Evolutionary conservation across 2,797 vertebrate species (phyloP).

Genomic region (Lutjanus campechanus): DNA sequence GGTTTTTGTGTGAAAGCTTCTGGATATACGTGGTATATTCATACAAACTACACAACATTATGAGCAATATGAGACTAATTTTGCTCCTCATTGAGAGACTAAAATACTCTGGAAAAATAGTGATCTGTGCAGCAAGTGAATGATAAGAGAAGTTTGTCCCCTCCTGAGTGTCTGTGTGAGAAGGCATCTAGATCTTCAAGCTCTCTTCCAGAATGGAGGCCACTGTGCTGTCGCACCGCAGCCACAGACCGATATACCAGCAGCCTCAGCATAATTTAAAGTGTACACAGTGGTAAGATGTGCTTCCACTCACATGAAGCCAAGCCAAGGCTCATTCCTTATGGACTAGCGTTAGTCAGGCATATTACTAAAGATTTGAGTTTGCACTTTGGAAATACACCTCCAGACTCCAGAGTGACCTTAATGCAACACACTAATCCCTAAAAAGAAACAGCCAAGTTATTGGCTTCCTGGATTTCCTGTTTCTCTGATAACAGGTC

Average conservation of each 20-base stretch:
- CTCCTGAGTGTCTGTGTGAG: slow-evolving; percentile 22
- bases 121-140: slow-evolving; percentile 14
- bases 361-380: slow-evolving; percentile 15
- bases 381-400: slow-evolving; percentile 21
- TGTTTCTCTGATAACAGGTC: background rate
- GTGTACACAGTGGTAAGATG: slow-evolving; percentile 37
- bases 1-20: slow-evolving; percentile 7
- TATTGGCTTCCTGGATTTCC: slow-evolving; percentile 1
- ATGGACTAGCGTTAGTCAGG: slow-evolving; percentile 15
- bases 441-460: slow-evolving; percentile 1
- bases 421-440: slow-evolving; percentile 9
- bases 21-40: background rate
- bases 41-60: slow-evolving; percentile 4
- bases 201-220: slow-evolving; percentile 15
- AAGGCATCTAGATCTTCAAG: slow-evolving; percentile 16
- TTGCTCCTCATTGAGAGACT: background rate
- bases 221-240: slow-evolving; percentile 26
- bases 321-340: slow-evolving; percentile 33
- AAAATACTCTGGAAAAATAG: slow-evolving; percentile 27
- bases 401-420: background rate
- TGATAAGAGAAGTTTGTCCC: background rate
- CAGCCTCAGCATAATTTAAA: slow-evolving; percentile 44
- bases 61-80: background rate
- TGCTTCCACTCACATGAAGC: slow-evolving; percentile 11
- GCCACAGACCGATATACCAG: slow-evolving; percentile 29